A percentile compares a stretch with the other conserved stretches of the same genome.
phyloP scores from a whole-genome alignment of 2,113 vertebrate genomes.

The Charadrius vociferus region DNA sequence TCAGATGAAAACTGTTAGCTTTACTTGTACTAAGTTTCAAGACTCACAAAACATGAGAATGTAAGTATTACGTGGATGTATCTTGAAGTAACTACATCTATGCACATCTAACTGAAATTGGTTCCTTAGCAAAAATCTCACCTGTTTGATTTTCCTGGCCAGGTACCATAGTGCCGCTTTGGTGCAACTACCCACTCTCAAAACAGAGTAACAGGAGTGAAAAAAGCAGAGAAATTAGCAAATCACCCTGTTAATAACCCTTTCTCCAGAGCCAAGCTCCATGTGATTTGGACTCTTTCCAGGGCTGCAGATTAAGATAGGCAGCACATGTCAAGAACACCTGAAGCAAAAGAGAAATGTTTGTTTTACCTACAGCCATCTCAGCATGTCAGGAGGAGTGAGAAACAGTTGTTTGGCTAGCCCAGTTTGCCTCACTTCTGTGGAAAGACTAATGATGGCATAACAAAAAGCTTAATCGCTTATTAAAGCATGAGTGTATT shows the following conservation, averaged over 20 bases:
- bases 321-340: not conserved
- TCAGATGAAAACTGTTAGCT: not conserved
- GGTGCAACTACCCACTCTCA: not conserved
- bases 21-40: not conserved
- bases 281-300: not conserved
- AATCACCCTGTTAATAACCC: not conserved
- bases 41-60: not conserved
- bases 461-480: not conserved
- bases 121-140: not conserved
- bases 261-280: not conserved
- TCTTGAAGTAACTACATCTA: not conserved
- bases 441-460: not conserved
- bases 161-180: not conserved
- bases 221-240: not conserved
- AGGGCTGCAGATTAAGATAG: not conserved
- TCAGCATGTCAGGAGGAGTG: not conserved
- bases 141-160: not conserved
- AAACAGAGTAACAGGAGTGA: not conserved
- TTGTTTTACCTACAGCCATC: not conserved
- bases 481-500: slow-evolving; percentile 3
- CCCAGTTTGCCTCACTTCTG: not conserved
- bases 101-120: not conserved
- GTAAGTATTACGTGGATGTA: not conserved
- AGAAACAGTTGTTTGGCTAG: not conserved
- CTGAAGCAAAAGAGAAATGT: not conserved